Percentiles rank a stretch among this genome's conserved stretches.
phyloP scores from a whole-genome alignment of 2,888 invertebrate species.

The Tanytarsus gracilentus region DNA sequence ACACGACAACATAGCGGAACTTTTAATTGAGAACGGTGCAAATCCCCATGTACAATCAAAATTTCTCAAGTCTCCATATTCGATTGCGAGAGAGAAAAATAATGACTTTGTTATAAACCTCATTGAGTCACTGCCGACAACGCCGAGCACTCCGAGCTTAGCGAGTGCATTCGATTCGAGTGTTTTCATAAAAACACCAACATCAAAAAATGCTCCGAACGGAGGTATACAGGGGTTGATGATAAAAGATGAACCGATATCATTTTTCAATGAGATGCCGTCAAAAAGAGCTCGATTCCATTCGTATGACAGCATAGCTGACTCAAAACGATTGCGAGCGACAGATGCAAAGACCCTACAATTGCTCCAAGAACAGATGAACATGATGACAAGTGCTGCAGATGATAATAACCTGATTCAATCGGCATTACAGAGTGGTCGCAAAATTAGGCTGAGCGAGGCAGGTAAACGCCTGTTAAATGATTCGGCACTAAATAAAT shows the following conservation, averaged over 20 bases:
- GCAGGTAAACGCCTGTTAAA: constrained; percentile 69
- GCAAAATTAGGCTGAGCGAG: constrained; percentile 76
- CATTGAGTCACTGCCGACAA: constrained; percentile 13
- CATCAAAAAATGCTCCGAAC: neutral
- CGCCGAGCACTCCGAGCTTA: neutral
- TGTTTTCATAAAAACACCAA: neutral
- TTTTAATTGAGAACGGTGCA: constrained; percentile 66
- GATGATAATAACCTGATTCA: constrained; percentile 61
- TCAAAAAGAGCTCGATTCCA: constrained; percentile 2
- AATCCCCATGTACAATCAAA: constrained; percentile 59
- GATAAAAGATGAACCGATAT: neutral
- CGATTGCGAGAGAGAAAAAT: constrained; percentile 51
- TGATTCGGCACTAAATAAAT: constrained; percentile 33
- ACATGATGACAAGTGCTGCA: constrained; percentile 75
- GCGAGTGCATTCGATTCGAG: neutral
- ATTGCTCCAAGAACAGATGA: constrained; percentile 74
- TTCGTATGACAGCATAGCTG: constrained; percentile 7
- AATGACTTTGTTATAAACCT: constrained; percentile 20
- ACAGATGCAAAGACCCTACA: constrained; percentile 43
- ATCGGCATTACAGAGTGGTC: constrained; percentile 74
- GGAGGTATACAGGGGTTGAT: no score
- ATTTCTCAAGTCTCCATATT: constrained; percentile 60
- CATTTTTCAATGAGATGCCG: neutral
- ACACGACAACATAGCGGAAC: constrained; percentile 57
- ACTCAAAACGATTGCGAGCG: constrained; percentile 29